Percentiles rank a stretch among this genome's conserved stretches.
Evolutionary conservation across 2,113 vertebrate genomes (phyloP).

Genomic region (Phylloscopus trochiloides): DNA sequence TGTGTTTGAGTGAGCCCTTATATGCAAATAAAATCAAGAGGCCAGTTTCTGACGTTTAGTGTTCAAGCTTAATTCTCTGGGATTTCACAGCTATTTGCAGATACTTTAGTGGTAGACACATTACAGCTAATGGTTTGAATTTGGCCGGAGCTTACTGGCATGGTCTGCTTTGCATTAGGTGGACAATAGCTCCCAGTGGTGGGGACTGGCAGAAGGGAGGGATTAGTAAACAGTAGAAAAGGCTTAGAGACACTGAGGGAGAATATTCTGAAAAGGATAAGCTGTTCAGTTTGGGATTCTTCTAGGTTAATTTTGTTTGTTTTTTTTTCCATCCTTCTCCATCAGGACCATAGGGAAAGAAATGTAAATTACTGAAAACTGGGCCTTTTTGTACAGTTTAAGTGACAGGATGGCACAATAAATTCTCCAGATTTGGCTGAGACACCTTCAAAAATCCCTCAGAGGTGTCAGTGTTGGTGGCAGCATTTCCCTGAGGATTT

Average conservation of each 20-base stretch:
- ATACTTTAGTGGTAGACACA: background rate
- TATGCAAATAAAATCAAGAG: background rate
- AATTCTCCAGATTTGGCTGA: background rate
- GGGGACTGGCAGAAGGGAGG: background rate
- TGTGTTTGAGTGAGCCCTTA: background rate
- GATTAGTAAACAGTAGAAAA: background rate
- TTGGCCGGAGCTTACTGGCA: background rate
- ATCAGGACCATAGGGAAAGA: background rate
- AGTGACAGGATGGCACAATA: background rate
- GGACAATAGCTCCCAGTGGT: background rate
- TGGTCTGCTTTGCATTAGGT: constrained; percentile 19
- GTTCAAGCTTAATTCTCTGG: background rate
- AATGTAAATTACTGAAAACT: background rate
- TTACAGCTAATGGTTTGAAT: background rate
- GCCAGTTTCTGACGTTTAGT: background rate
- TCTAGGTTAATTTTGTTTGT: background rate
- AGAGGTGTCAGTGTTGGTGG: background rate
- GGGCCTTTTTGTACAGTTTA: background rate
- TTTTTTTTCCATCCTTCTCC: background rate
- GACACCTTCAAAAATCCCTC: background rate
- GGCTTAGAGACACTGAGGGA: background rate
- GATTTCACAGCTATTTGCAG: constrained; percentile 7
- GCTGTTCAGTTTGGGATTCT: background rate
- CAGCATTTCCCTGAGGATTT: background rate
- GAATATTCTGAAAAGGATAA: background rate